phyloP scores from a whole-genome alignment of 2,113 vertebrate species.

The Rhinogobius similis region DNA sequence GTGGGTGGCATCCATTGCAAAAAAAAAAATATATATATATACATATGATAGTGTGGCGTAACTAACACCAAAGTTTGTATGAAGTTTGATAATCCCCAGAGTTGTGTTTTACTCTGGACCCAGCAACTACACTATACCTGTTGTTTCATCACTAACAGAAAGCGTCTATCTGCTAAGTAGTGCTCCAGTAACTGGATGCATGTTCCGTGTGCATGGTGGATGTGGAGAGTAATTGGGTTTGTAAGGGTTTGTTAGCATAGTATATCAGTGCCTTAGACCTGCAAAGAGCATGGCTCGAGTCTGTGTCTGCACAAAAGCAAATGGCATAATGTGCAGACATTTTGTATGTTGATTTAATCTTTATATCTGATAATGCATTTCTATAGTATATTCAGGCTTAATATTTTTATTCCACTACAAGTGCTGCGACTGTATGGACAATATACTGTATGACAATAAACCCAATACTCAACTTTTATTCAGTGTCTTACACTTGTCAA shows the following conservation, averaged over 20 bases:
- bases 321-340: constrained; percentile 44
- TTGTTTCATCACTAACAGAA: constrained; percentile 72
- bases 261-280: constrained; percentile 81
- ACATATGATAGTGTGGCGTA: not conserved
- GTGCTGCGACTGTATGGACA: constrained; percentile 65
- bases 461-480: constrained; percentile 48
- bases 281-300: constrained; percentile 45
- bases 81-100: constrained; percentile 73
- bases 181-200: constrained; percentile 59
- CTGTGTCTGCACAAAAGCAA: constrained; percentile 42
- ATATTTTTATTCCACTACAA: constrained; percentile 63
- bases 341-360: constrained; percentile 46
- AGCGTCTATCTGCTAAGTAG: constrained; percentile 73
- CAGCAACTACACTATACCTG: constrained; percentile 85
- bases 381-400: constrained; percentile 36
- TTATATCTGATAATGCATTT: constrained; percentile 62
- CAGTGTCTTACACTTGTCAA: not conserved
- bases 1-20: constrained; percentile 55
- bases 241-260: constrained; percentile 51
- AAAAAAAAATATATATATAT: constrained; percentile 30
- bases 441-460: constrained; percentile 73
- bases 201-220: constrained; percentile 35
- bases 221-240: constrained; percentile 44
- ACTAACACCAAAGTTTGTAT: constrained; percentile 78
- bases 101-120: constrained; percentile 80